phyloP scores from a whole-genome alignment of 2,797 vertebrate species.

The Sebastes cheni region DNA sequence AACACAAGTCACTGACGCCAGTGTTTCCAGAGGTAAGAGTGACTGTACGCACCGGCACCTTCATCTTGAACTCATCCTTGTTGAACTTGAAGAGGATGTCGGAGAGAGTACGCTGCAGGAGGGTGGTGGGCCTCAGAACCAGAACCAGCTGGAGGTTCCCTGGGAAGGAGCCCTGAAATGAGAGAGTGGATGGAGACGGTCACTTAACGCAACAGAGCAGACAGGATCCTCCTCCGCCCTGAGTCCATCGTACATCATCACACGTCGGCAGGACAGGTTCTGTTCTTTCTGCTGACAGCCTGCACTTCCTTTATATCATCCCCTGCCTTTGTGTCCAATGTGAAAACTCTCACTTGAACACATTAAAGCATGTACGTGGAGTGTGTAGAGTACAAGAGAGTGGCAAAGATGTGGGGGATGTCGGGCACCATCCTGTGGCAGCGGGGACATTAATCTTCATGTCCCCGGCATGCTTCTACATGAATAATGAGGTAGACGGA shows the following conservation, averaged over 20 bases:
- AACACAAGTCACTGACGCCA: not conserved
- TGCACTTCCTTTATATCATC: not conserved
- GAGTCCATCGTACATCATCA: slow-evolving; percentile 1
- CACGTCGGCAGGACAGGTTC: not conserved
- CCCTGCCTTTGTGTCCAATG: slow-evolving; percentile 10
- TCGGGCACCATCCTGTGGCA: not conserved
- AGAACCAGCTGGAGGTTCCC: slow-evolving; percentile 96
- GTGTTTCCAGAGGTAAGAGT: not conserved
- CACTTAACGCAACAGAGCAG: not conserved
- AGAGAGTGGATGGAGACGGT: slow-evolving; percentile 6
- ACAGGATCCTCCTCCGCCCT: not conserved
- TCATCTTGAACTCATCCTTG: slow-evolving; percentile 99
- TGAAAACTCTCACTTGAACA: slow-evolving; percentile 21
- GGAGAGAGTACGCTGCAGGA: slow-evolving; percentile 90
- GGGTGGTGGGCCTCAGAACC: slow-evolving; percentile 90
- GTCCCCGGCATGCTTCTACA: slow-evolving; percentile 7
- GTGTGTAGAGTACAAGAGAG: slow-evolving; percentile 1
- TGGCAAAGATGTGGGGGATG: slow-evolving; percentile 28
- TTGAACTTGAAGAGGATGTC: slow-evolving; percentile 94
- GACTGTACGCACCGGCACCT: slow-evolving; percentile 90
- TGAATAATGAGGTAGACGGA: slow-evolving; percentile 29
- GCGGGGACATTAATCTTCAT: slow-evolving; percentile 54
- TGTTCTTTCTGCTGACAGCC: slow-evolving; percentile 21
- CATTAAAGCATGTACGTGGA: not conserved
- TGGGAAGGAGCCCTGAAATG: slow-evolving; percentile 91